A percentile compares a stretch with the other conserved stretches of the same genome.
Evolutionary conservation across 2,113 vertebrate species (phyloP).

Genomic region (Campylomormyrus tamandua): DNA sequence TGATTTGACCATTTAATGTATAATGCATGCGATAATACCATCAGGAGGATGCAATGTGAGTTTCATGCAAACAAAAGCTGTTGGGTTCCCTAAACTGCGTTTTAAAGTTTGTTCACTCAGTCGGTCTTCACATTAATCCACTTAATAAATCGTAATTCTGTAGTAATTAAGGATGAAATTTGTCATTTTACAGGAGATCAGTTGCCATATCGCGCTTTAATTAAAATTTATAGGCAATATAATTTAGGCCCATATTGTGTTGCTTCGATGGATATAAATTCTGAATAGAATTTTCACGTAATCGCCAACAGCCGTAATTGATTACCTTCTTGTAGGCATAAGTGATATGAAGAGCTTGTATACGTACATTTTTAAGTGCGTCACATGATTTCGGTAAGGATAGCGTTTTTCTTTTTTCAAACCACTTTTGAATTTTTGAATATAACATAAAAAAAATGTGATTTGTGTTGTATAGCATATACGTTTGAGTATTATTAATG

Average conservation of each 20-base stretch:
- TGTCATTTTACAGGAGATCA: not conserved
- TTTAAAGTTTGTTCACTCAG: not conserved
- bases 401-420: not conserved
- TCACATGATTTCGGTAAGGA: not conserved
- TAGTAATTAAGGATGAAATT: conserved; percentile 1
- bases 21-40: not conserved
- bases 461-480: not conserved
- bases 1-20: not conserved
- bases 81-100: not conserved
- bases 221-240: conserved; percentile 2
- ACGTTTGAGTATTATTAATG: not conserved
- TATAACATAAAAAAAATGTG: not conserved
- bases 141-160: not conserved
- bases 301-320: not conserved
- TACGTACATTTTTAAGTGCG: not conserved
- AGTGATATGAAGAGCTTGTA: not conserved
- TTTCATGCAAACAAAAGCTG: not conserved
- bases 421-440: not conserved
- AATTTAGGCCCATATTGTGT: not conserved
- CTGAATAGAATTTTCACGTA: not conserved
- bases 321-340: not conserved
- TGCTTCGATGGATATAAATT: not conserved
- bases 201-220: not conserved
- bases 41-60: not conserved
- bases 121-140: not conserved